A percentile compares a stretch with the other conserved stretches of the same genome.
phyloP scores from a whole-genome alignment of 2,888 invertebrate species.

The Leptinotarsa tumamoca region DNA sequence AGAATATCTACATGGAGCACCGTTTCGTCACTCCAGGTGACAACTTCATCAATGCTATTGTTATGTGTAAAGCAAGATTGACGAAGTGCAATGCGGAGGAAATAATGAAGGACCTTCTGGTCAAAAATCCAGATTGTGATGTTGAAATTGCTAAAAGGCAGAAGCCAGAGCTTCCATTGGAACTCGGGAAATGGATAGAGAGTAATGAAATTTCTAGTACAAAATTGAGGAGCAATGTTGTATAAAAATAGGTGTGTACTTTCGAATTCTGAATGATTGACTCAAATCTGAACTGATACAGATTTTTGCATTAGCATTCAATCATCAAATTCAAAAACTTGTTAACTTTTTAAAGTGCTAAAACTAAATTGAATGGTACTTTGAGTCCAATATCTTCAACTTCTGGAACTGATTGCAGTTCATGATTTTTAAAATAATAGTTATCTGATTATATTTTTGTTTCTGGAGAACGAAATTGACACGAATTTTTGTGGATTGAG shows the following conservation, averaged over 20 bases:
- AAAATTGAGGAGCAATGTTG: conserved; percentile 67
- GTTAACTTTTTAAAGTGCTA: too few relatives aligned
- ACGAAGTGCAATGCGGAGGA: conserved; percentile 72
- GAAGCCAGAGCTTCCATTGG: conserved; percentile 74
- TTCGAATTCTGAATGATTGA: background rate
- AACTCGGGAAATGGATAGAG: conserved; percentile 78
- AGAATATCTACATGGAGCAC: conserved; percentile 87
- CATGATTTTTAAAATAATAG: too few relatives aligned
- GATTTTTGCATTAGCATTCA: too few relatives aligned
- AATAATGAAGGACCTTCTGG: conserved; percentile 65
- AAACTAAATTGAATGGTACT: too few relatives aligned
- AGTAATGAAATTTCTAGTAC: conserved; percentile 79
- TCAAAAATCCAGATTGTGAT: conserved; percentile 48
- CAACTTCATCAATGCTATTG: conserved; percentile 76
- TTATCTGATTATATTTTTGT: too few relatives aligned
- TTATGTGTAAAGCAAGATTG: conserved; percentile 71
- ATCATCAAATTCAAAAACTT: too few relatives aligned
- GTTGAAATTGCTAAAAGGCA: conserved; percentile 62
- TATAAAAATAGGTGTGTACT: background rate
- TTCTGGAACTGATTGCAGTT: too few relatives aligned
- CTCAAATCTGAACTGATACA: background rate
- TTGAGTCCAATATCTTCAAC: too few relatives aligned
- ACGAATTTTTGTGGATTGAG: too few relatives aligned
- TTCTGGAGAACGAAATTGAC: too few relatives aligned
- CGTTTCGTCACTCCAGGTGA: conserved; percentile 80